phyloP scores from a whole-genome alignment of 1,140 invertebrate species.

The Stegodyphus mimosarum region DNA sequence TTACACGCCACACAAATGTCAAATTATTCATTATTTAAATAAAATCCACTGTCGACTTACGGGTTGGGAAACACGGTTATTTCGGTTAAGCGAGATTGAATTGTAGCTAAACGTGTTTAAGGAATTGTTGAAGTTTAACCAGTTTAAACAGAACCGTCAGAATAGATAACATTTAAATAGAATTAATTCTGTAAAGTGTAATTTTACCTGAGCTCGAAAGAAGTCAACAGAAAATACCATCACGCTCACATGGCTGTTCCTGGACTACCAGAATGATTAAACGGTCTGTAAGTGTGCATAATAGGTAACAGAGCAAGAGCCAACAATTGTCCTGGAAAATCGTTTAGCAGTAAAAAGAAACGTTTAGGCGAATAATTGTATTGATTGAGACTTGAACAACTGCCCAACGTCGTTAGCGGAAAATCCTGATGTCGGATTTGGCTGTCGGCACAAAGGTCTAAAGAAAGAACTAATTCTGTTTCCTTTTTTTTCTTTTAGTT shows the following conservation, averaged over 20 bases:
- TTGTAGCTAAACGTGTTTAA: too few relatives aligned
- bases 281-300: neutral
- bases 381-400: constrained; percentile 36
- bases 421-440: neutral
- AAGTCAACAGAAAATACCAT: neutral
- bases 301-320: neutral
- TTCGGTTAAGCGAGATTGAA: too few relatives aligned
- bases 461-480: constrained; percentile 18
- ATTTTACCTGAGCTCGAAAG: neutral
- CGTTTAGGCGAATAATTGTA: constrained; percentile 17
- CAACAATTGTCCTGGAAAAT: neutral
- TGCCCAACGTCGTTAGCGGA: constrained; percentile 14
- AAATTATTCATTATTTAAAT: too few relatives aligned
- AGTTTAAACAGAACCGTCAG: too few relatives aligned
- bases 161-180: too few relatives aligned
- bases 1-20: too few relatives aligned
- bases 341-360: neutral
- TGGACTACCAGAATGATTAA: neutral
- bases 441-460: constrained; percentile 27
- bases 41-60: too few relatives aligned
- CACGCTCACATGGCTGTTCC: neutral
- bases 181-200: too few relatives aligned
- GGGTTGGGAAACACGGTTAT: too few relatives aligned
- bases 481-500: constrained; percentile 7
- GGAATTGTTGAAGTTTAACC: too few relatives aligned